Conservation (phyloP, 2,797 vertebrate genomes). For the Pseudocheirus occidentalis region DNA sequence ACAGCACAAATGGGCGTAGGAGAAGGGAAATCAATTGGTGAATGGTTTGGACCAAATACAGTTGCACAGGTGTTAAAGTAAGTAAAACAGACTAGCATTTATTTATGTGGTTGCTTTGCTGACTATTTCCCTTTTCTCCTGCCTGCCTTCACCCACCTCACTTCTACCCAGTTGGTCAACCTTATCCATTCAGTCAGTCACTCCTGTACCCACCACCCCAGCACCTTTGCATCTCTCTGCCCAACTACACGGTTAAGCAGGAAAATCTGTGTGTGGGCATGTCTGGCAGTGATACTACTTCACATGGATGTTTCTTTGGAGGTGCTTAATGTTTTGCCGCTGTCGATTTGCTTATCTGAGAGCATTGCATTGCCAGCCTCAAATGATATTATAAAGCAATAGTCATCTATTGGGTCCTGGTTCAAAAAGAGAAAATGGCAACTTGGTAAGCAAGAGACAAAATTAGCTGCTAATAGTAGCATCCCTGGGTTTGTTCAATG, state of each 20-base stretch:
- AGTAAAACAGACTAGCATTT: conserved; percentile 71
- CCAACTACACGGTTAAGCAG: conserved; percentile 39
- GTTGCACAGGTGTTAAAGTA: conserved; percentile 94
- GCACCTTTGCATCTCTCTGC: conserved; percentile 21
- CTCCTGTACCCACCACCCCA: conserved; percentile 9
- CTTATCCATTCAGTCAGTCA: conserved; percentile 28
- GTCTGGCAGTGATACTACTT: conserved; percentile 7
- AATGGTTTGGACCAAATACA: conserved; percentile 94
- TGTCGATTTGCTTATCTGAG: not conserved
- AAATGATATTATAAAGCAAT: not conserved
- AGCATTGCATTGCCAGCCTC: not conserved
- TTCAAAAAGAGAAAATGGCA: not conserved
- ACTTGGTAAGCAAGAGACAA: not conserved
- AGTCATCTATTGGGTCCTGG: not conserved
- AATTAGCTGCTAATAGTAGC: not conserved
- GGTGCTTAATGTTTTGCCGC: conserved; percentile 6
- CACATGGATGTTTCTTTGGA: not conserved
- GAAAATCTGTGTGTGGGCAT: not conserved
- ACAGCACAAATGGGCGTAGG: conserved; percentile 94
- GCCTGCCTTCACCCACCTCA: conserved; percentile 26
- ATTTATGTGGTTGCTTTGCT: not conserved
- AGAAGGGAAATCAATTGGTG: conserved; percentile 92
- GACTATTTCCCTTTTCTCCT: conserved; percentile 39
- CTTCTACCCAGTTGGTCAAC: conserved; percentile 31
- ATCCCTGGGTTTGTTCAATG: not conserved